Conservation (phyloP, 2,797 vertebrate genomes). For the Anolis apletophallus region DNA sequence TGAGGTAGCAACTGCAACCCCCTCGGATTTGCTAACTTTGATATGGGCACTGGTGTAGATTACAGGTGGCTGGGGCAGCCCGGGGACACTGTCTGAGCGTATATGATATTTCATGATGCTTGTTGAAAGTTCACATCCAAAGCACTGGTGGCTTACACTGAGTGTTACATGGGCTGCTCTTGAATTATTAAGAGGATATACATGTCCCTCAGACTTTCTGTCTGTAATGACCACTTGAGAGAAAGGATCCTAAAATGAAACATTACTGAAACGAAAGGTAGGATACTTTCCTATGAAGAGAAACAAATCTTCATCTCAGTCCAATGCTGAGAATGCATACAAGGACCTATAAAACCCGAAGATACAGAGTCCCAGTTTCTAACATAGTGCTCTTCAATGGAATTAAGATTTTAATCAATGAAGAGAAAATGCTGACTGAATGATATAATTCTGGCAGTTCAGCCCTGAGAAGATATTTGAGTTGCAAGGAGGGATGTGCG, state of each 20-base stretch:
- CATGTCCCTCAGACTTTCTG: slow-evolving; percentile 1
- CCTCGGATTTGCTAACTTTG: not conserved
- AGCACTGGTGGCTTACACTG: not conserved
- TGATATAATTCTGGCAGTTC: not conserved
- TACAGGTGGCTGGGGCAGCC: not conserved
- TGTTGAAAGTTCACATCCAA: fast-evolving
- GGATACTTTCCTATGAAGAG: not conserved
- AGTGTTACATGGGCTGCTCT: not conserved
- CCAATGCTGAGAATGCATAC: not conserved
- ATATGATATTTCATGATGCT: fast-evolving
- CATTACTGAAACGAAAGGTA: slow-evolving; percentile 13
- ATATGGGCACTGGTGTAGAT: not conserved
- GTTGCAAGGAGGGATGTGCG: not conserved
- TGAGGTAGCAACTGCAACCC: not conserved
- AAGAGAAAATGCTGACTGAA: not conserved
- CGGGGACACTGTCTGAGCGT: not conserved
- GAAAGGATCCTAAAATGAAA: slow-evolving; percentile 14
- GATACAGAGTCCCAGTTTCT: not conserved
- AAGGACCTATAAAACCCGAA: not conserved
- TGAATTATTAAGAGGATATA: slow-evolving; percentile 10
- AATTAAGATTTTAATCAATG: not conserved
- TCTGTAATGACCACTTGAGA: slow-evolving; percentile 3
- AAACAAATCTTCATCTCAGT: not conserved
- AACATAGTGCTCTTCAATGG: not conserved
- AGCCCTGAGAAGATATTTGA: not conserved